Conservation (phyloP, 2,888 invertebrate genomes). For the Gerris lacustris region DNA sequence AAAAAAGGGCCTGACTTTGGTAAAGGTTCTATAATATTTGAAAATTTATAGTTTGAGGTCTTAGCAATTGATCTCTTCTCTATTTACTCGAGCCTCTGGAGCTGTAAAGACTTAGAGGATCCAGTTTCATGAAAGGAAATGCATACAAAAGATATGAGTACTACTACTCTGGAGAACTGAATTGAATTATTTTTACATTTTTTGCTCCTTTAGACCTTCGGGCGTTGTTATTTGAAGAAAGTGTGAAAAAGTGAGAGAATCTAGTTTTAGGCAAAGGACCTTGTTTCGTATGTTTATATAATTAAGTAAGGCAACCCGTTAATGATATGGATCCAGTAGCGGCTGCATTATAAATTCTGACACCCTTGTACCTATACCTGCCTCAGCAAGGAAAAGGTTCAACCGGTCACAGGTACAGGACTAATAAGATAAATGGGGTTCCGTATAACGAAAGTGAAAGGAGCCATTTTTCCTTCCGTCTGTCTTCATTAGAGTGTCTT, state of each 20-base stretch:
- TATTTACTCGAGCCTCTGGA: too few relatives aligned
- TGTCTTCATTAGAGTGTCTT: neutral
- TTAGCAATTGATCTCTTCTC: too few relatives aligned
- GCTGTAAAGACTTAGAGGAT: too few relatives aligned
- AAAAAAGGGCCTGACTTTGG: too few relatives aligned
- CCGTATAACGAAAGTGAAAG: conserved; percentile 1
- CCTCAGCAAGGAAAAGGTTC: neutral
- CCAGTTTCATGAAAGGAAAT: too few relatives aligned
- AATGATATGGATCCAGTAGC: conserved; percentile 3
- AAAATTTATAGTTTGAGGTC: too few relatives aligned
- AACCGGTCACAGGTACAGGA: neutral
- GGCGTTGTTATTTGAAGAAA: too few relatives aligned
- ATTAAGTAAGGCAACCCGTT: neutral
- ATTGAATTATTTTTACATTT: too few relatives aligned
- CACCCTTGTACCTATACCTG: neutral
- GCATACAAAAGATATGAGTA: too few relatives aligned
- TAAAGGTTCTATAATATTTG: too few relatives aligned
- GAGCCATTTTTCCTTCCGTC: neutral
- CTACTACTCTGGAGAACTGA: too few relatives aligned
- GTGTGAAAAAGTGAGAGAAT: neutral
- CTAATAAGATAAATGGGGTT: conserved; percentile 3
- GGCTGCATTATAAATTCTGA: neutral
- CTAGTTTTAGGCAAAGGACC: neutral
- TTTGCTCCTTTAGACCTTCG: too few relatives aligned
- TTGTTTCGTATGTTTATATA: neutral